Conservation (phyloP, 1,140 invertebrate genomes). For the Dermatophagoides farinae region DNA sequence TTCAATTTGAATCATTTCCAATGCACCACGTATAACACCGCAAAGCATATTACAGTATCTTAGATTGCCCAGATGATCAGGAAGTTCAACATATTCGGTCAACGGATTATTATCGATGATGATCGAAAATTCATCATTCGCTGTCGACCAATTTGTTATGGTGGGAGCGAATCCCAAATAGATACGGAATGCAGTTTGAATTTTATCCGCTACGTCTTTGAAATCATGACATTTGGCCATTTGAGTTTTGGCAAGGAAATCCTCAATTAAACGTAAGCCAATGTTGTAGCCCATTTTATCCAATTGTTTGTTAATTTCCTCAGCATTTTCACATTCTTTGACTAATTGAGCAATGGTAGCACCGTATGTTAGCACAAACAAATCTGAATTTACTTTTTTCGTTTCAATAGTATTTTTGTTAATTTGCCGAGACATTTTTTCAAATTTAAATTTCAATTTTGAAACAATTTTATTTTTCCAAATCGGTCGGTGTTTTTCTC, state of each 20-base stretch:
- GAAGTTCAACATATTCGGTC: conserved; percentile 95
- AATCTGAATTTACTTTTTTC: conserved; percentile 55
- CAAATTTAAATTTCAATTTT: neutral
- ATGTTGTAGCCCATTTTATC: conserved; percentile 94
- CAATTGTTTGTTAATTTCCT: conserved; percentile 84
- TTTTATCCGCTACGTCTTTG: conserved; percentile 89
- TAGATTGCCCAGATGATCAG: conserved; percentile 56
- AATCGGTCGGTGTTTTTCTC: neutral
- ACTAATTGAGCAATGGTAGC: conserved; percentile 86
- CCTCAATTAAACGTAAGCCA: conserved; percentile 88
- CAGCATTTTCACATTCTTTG: conserved; percentile 90
- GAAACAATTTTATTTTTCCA: neutral
- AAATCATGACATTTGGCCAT: conserved; percentile 79
- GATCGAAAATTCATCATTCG: conserved; percentile 89
- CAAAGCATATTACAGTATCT: conserved; percentile 88
- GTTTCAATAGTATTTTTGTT: neutral
- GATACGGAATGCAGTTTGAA: conserved; percentile 63
- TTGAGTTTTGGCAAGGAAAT: conserved; percentile 79
- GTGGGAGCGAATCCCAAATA: conserved; percentile 76
- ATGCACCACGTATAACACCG: conserved; percentile 74
- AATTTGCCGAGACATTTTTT: conserved; percentile 1
- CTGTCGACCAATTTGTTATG: conserved; percentile 75
- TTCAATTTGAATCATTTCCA: conserved; percentile 81
- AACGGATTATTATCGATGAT: conserved; percentile 84
- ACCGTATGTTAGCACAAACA: conserved; percentile 93